Evolutionary conservation across 2,888 invertebrate genomes (phyloP).

Genomic region (Mythimna vitellina): DNA sequence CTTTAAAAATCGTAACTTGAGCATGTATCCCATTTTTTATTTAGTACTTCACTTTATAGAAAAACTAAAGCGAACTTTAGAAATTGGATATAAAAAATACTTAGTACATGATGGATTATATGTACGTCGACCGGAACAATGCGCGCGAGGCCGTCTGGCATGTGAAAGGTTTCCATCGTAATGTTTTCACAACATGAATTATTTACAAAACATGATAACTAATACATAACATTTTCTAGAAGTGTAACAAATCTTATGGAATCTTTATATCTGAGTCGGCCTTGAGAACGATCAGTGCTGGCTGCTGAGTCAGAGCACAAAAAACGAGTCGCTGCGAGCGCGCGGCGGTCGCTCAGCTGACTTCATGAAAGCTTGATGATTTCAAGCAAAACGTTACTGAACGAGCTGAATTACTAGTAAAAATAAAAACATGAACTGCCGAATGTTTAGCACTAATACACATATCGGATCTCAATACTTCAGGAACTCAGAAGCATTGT

Average conservation of each 20-base stretch:
- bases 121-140: too few species aligned
- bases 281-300: constrained; percentile 33
- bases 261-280: constrained; percentile 23
- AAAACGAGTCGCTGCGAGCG: constrained; percentile 9
- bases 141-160: too few species aligned
- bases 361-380: background rate
- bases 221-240: background rate
- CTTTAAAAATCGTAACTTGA: too few species aligned
- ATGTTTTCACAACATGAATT: background rate
- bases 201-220: background rate
- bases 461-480: too few species aligned
- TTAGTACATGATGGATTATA: too few species aligned
- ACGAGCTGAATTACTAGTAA: background rate
- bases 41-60: too few species aligned
- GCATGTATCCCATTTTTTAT: too few species aligned
- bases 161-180: too few species aligned
- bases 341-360: background rate
- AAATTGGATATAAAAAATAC: too few species aligned
- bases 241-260: constrained; percentile 14
- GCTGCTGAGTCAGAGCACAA: constrained; percentile 50
- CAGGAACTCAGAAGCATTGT: background rate
- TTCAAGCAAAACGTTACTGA: background rate
- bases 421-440: background rate
- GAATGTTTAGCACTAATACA: background rate
- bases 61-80: too few species aligned